Base-by-base conservation (phyloP, 2,888 invertebrate species). In the Rhamphomyia laevipes region DNA sequence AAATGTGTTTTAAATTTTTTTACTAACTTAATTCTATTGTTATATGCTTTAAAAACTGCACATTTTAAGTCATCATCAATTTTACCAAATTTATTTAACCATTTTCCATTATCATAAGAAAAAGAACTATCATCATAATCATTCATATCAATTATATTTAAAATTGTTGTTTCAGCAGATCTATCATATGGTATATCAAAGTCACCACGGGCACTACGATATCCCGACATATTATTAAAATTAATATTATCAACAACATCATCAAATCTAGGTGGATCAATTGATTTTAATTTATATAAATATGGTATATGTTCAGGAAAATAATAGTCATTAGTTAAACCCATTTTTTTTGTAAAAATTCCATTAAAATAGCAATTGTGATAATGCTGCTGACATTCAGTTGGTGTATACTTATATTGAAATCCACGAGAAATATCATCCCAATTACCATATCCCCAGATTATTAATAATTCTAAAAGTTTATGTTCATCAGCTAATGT, bases 141-240 rank as follows among this genome's bases (percentile, higher is more conserved):
- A 52, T 72, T 71, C 47, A 31, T 15, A 43, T 35, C 10, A 70
- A 73, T 59, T 40, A 67, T 58, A 50, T 58, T 52, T 40, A 57
- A 33, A 50, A 84, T 71, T 42, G 86, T 72, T 53, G 77, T 75
- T 65, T 93, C 92, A 0, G 90, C 88, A 60, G 82, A 82, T 53
- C 86, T 79, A 64, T 91, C 89, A 63, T 83, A 86, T 55, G 90
- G 90, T 0, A 81, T 73, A 59, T 85, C 85, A 68, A 93, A 93
- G 62, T 92, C 92, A 2, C 89, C 86, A 51, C 92, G 75, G 6
- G 85, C 84, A 17, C 90, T 81, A 64, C 86, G 86, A 63, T 92
- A 93, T 0, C 91, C 91, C 0, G 87, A 86, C 59, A 87, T 75
- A 31, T 79, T 73, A 56, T 82, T 79, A 50, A 74, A 75, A 49